Evolutionary conservation across 2,797 vertebrate genomes (phyloP).

Genomic region (Phoeniculus purpureus): DNA sequence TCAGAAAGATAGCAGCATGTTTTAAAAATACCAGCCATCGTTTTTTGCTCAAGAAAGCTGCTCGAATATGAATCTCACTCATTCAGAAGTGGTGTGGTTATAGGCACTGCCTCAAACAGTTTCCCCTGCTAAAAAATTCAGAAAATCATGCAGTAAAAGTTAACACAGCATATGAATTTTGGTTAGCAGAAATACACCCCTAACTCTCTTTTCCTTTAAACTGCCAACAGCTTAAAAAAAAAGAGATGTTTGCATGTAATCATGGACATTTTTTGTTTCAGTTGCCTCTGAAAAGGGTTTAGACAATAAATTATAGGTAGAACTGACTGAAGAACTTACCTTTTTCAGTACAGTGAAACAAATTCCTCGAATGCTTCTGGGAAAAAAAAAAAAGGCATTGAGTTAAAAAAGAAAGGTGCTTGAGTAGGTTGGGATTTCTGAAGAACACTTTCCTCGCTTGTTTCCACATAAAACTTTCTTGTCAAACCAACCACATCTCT

Average conservation of each 20-base stretch:
- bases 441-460: background rate
- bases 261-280: conserved; percentile 32
- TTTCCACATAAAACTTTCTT: background rate
- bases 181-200: conserved; percentile 38
- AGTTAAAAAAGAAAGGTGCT: background rate
- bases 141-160: conserved; percentile 49
- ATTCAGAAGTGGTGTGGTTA: conserved; percentile 55
- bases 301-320: background rate
- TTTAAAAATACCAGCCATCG: conserved; percentile 15
- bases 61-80: background rate
- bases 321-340: background rate
- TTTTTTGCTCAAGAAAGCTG: conserved; percentile 26
- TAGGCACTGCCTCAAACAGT: conserved; percentile 41
- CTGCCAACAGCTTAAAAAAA: background rate
- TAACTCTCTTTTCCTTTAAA: conserved; percentile 39
- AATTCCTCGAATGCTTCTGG: background rate
- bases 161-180: conserved; percentile 58
- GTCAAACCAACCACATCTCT: background rate
- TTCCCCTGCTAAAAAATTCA: conserved; percentile 63
- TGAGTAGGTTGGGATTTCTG: background rate
- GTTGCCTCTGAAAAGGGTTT: conserved; percentile 1
- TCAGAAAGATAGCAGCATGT: background rate
- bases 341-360: background rate
- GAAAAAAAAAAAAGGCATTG: background rate
- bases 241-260: conserved; percentile 3